A percentile compares a stretch with the other conserved stretches of the same genome.
phyloP scores from a whole-genome alignment of 2,113 vertebrate genomes.

The Microtus oregoni region DNA sequence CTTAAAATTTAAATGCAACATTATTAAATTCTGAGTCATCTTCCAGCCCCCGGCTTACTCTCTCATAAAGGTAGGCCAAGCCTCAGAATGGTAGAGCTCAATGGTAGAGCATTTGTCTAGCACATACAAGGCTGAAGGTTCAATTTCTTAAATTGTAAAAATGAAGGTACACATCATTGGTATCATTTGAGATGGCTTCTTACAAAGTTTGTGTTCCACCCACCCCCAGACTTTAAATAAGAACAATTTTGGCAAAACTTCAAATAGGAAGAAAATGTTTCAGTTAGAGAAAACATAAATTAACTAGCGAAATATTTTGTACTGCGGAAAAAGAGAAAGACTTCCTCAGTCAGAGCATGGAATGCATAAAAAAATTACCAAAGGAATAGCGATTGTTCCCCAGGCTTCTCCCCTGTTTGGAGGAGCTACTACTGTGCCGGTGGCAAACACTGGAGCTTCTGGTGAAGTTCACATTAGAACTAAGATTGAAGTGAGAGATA shows the following conservation, averaged over 20 bases:
- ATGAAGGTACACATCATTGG: neutral
- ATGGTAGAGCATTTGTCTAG: neutral
- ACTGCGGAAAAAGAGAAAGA: neutral
- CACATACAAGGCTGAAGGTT: neutral
- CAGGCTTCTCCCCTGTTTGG: neutral
- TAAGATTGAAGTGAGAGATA: fast-evolving
- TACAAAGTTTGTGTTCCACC: neutral
- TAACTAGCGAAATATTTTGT: neutral
- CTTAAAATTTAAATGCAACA: neutral
- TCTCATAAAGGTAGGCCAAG: neutral
- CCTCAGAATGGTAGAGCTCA: too few species aligned
- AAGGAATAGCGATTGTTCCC: neutral
- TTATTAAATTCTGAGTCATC: neutral
- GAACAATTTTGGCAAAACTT: neutral
- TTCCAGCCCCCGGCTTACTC: neutral
- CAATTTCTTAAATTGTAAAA: neutral
- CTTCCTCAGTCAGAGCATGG: neutral
- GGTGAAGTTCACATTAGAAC: neutral
- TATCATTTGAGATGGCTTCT: neutral
- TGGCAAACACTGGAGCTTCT: neutral
- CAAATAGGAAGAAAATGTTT: neutral
- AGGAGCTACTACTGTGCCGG: neutral
- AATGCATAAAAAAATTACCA: neutral
- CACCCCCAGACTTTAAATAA: neutral
- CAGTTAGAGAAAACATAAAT: neutral